Conservation (phyloP, 2,113 vertebrate genomes). For the Platichthys stellatus region DNA sequence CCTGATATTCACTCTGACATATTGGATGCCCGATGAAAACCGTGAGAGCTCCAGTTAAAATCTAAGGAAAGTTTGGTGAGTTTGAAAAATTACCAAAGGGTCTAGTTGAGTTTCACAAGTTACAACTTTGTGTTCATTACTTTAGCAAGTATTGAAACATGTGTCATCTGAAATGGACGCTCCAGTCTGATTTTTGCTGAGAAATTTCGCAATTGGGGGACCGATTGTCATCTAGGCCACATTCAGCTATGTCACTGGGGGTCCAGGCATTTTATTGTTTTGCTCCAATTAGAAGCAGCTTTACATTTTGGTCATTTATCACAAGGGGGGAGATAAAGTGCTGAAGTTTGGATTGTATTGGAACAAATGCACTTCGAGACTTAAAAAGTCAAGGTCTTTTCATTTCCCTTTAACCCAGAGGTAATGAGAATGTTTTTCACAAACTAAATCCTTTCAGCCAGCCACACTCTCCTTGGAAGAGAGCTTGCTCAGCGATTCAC, state of each 20-base stretch:
- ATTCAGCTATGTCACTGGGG: neutral
- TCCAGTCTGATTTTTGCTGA: too few relatives aligned
- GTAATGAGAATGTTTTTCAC: conserved; percentile 15
- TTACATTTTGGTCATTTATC: conserved; percentile 5
- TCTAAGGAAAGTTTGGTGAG: neutral
- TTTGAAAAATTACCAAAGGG: neutral
- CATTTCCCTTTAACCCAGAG: conserved; percentile 21
- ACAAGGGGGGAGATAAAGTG: neutral
- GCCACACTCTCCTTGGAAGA: neutral
- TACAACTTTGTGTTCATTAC: neutral
- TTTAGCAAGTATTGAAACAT: neutral
- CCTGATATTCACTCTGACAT: neutral
- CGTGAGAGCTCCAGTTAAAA: neutral
- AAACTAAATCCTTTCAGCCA: too few relatives aligned
- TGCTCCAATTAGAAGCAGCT: neutral
- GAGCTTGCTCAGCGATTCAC: neutral
- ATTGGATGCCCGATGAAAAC: neutral
- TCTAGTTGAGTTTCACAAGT: neutral
- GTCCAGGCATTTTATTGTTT: neutral
- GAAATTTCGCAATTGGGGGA: too few relatives aligned
- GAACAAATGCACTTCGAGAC: neutral
- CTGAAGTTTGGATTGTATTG: neutral
- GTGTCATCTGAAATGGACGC: neutral
- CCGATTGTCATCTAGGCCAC: neutral
- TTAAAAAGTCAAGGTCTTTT: conserved; percentile 13